These are phyloP conservation scores for Leptogaster cylindrica DNA, from an alignment of 2,888 invertebrate genomes.

Conservation along the genomic window DNA sequence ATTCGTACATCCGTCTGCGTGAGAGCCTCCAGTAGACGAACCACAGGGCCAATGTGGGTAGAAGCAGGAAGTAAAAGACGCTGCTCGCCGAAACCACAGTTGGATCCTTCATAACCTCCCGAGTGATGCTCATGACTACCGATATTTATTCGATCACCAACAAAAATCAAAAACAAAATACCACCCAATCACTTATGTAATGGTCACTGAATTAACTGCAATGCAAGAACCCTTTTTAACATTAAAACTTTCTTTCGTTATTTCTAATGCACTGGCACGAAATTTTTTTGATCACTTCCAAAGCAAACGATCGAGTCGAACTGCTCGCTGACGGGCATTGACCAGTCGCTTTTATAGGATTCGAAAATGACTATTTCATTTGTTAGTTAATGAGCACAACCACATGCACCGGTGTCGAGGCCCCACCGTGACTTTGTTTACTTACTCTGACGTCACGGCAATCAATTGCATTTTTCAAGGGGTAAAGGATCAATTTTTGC, in stretches of 20 bases:
- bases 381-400: too few relatives aligned
- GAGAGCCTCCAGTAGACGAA: slow-evolving; percentile 79
- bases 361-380: slow-evolving; percentile 6
- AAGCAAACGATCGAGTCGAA: slow-evolving; percentile 48
- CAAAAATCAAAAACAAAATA: slow-evolving; percentile 5
- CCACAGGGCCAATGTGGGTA: slow-evolving; percentile 74
- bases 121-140: slow-evolving; percentile 51
- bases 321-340: slow-evolving; percentile 44
- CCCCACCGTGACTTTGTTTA: too few relatives aligned
- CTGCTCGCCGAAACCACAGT: slow-evolving; percentile 66
- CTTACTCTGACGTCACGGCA: too few relatives aligned
- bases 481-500: too few relatives aligned
- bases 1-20: slow-evolving; percentile 72
- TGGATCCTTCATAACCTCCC: slow-evolving; percentile 59
- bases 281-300: background rate
- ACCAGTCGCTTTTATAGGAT: slow-evolving; percentile 49
- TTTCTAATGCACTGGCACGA: background rate
- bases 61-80: slow-evolving; percentile 74
- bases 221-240: background rate
- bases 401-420: too few relatives aligned
- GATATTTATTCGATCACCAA: slow-evolving; percentile 16
- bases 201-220: background rate
- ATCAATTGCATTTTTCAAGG: too few relatives aligned
- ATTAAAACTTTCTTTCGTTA: background rate
- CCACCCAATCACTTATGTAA: slow-evolving; percentile 6